These are phyloP conservation scores for Corbicula japonica DNA, from an alignment of 2,888 invertebrate genomes.

Conservation along the genomic window DNA sequence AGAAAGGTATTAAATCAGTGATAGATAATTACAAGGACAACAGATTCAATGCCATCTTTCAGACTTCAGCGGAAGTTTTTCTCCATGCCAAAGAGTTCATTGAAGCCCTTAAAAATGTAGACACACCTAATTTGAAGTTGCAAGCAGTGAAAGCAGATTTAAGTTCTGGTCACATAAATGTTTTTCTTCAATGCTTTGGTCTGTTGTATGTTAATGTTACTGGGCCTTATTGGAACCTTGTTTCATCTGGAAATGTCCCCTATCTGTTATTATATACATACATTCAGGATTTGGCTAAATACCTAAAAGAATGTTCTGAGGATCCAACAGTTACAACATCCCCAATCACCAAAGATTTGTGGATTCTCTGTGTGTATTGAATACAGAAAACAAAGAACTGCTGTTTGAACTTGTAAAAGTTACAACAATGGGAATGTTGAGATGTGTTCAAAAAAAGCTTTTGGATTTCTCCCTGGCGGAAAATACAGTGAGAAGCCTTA, in stretches of 20 bases:
- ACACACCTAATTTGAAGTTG: slow-evolving; percentile 3
- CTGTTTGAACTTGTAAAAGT: not conserved
- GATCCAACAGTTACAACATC: not conserved
- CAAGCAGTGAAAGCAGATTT: not conserved
- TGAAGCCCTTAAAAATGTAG: not conserved
- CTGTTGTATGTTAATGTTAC: slow-evolving; percentile 1
- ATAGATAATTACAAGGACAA: slow-evolving; percentile 50
- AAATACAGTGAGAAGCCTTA: no score
- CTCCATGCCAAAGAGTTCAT: slow-evolving; percentile 28
- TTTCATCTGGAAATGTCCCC: not conserved
- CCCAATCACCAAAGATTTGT: not conserved
- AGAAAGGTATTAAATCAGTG: slow-evolving; percentile 18
- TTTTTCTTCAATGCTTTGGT: not conserved
- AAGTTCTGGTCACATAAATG: not conserved
- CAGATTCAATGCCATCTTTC: slow-evolving; percentile 48
- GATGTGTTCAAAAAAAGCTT: slow-evolving; percentile 44
- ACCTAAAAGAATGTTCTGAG: not conserved
- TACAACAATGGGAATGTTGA: slow-evolving; percentile 11
- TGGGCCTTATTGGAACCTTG: slow-evolving; percentile 5
- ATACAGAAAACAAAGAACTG: slow-evolving; percentile 19
- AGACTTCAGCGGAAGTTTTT: slow-evolving; percentile 43
- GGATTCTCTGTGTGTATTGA: not conserved
- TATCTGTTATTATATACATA: not conserved
- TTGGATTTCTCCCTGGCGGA: slow-evolving; percentile 48
- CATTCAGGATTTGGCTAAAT: not conserved